Evolutionary conservation across 1,140 invertebrate species (phyloP).

Genomic region (Leptonema lineaticorne): DNA sequence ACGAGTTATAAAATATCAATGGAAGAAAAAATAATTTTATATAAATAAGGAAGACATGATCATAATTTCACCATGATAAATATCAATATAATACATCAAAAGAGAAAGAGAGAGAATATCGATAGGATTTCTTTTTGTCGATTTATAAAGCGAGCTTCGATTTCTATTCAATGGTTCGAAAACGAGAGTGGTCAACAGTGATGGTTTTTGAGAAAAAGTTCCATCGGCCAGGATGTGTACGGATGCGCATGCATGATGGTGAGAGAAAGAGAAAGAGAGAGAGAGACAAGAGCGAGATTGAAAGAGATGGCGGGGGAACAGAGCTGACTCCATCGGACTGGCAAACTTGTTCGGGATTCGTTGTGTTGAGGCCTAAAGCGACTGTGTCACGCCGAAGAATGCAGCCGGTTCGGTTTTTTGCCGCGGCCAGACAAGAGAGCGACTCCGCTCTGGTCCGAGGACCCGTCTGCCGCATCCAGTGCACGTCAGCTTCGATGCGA

Average conservation of each 20-base stretch:
- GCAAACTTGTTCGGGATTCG: conserved; percentile 16
- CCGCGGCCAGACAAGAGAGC: conserved; percentile 22
- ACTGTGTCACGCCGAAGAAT: conserved; percentile 38
- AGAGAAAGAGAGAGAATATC: too few relatives aligned
- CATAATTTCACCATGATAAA: too few relatives aligned
- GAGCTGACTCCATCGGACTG: background rate
- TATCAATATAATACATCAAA: too few relatives aligned
- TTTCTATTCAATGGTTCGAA: conserved; percentile 21
- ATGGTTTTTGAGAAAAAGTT: background rate
- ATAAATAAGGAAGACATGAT: too few relatives aligned
- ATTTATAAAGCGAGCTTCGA: background rate
- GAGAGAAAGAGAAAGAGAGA: background rate
- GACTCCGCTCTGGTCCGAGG: background rate
- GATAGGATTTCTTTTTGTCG: too few relatives aligned
- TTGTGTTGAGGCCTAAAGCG: conserved; percentile 17
- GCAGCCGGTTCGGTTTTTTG: conserved; percentile 36
- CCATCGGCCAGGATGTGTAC: background rate
- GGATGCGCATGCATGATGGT: too few relatives aligned
- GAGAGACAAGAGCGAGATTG: background rate
- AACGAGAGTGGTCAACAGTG: conserved; percentile 40
- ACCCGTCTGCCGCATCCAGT: background rate
- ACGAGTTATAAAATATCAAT: too few relatives aligned
- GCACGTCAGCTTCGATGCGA: conserved; percentile 2
- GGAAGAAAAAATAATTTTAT: too few relatives aligned
- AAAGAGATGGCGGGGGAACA: background rate